Percentiles rank a stretch among this genome's conserved stretches.
Conservation (phyloP, 2,888 invertebrate species). For the Leptinotarsa haldemani region DNA sequence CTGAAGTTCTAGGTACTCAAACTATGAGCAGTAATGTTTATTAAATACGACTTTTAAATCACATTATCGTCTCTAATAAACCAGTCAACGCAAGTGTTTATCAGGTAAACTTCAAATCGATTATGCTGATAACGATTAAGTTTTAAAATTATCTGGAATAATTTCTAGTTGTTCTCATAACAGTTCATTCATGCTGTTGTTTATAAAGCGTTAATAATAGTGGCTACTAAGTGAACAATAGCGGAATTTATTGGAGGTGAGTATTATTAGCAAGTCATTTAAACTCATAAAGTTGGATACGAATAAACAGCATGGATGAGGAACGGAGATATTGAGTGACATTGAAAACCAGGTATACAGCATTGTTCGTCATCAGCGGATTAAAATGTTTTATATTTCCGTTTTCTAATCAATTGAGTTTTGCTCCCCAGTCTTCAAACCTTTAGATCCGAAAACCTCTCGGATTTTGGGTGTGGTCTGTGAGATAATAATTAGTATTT, state of each 20-base stretch:
- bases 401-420: no score
- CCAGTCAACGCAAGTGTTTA: conserved; percentile 45
- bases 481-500: no score
- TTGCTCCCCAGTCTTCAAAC: no score
- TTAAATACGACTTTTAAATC: conserved; percentile 7
- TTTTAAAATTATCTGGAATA: background rate
- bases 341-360: background rate
- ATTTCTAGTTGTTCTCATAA: conserved; percentile 12
- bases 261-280: conserved; percentile 15
- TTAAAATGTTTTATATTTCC: no score
- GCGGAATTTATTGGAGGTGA: conserved; percentile 1
- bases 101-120: conserved; percentile 26
- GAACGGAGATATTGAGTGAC: background rate
- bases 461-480: no score
- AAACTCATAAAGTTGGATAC: background rate
- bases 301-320: background rate
- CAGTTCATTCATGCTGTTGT: conserved; percentile 10
- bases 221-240: conserved; percentile 10
- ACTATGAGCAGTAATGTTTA: background rate
- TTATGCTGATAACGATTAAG: conserved; percentile 19
- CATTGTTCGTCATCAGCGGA: no score
- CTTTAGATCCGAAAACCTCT: no score
- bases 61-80: conserved; percentile 7
- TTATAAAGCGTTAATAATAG: conserved; percentile 11
- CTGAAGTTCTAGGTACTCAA: background rate